Percentiles rank a stretch among this genome's conserved stretches.
These are phyloP conservation scores for Nephrotoma appendiculata DNA, from an alignment of 2,888 invertebrate genomes.

Conservation along the genomic window DNA sequence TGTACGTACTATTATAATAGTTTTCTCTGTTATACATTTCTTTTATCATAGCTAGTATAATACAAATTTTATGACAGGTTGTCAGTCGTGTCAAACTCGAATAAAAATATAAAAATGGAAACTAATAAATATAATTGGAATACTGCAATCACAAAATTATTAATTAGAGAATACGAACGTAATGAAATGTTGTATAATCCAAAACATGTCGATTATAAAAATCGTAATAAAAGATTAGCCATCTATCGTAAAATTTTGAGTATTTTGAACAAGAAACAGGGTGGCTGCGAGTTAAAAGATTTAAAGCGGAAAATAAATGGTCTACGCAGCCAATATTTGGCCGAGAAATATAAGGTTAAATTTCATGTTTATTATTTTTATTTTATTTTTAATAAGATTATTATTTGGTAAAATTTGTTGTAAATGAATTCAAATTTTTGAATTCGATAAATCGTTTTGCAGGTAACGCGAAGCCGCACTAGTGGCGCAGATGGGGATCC, in stretches of 20 bases:
- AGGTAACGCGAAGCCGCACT: background rate
- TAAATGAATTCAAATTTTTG: background rate
- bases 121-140: background rate
- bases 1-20: no score
- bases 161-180: background rate
- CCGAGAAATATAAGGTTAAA: background rate
- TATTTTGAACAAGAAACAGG: background rate
- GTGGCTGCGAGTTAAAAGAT: background rate
- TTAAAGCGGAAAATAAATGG: background rate
- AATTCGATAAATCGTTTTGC: background rate
- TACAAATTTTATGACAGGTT: no score
- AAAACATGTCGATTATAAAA: background rate
- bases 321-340: background rate
- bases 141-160: background rate
- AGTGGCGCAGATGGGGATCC: background rate
- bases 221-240: background rate
- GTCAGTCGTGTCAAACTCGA: no score
- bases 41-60: no score
- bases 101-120: background rate
- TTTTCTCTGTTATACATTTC: no score
- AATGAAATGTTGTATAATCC: background rate
- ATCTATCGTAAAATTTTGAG: background rate
- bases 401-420: background rate
- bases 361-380: background rate
- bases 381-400: background rate